Evolutionary conservation across 2,888 invertebrate genomes (phyloP).

Genomic region (Tipula helvola): DNA sequence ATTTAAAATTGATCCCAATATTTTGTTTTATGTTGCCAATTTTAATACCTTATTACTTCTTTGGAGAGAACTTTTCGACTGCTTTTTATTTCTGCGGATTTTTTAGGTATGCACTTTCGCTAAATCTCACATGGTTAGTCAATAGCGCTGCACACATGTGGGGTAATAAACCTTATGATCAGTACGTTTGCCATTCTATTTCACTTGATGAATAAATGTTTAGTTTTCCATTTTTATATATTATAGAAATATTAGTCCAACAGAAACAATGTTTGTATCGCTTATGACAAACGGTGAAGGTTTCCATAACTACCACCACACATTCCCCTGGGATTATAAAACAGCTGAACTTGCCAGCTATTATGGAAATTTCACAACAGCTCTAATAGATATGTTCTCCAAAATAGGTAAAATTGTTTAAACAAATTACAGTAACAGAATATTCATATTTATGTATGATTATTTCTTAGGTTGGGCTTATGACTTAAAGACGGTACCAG

Average conservation of each 20-base stretch:
- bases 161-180: slow-evolving; percentile 83
- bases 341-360: slow-evolving; percentile 59
- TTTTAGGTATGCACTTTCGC: slow-evolving; percentile 59
- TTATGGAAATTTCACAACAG: slow-evolving; percentile 48
- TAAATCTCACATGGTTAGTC: slow-evolving; percentile 85
- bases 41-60: slow-evolving; percentile 58
- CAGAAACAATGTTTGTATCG: slow-evolving; percentile 54
- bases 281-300: slow-evolving; percentile 62
- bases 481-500: slow-evolving; percentile 67
- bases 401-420: slow-evolving; percentile 43
- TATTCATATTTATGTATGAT: not conserved
- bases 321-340: slow-evolving; percentile 74
- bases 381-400: slow-evolving; percentile 53
- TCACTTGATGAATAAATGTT: not conserved
- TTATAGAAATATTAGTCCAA: slow-evolving; percentile 50
- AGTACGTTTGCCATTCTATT: slow-evolving; percentile 38
- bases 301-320: slow-evolving; percentile 84
- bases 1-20: slow-evolving; percentile 60
- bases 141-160: slow-evolving; percentile 90
- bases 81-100: slow-evolving; percentile 67
- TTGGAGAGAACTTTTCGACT: slow-evolving; percentile 59
- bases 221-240: not conserved
- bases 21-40: slow-evolving; percentile 72
- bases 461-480: slow-evolving; percentile 60
- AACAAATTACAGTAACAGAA: not conserved